Percentiles rank a stretch among this genome's conserved stretches.
Evolutionary conservation across 2,888 invertebrate genomes (phyloP).

Genomic region (Tromatobia lineatoria): DNA sequence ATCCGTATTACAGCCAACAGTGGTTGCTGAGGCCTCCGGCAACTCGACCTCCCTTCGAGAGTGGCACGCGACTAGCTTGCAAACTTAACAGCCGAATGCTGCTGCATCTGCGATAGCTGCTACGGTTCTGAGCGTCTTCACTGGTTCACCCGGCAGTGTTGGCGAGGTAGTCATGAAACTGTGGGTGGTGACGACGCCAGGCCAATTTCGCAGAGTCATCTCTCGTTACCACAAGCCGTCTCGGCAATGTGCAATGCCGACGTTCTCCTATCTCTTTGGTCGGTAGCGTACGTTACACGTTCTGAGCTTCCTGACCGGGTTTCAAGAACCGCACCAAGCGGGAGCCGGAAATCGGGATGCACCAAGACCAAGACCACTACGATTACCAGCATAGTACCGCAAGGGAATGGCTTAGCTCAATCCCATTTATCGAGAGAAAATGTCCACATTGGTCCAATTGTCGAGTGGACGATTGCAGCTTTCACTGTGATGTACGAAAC

Average conservation of each 20-base stretch:
- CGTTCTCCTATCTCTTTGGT: constrained; percentile 28
- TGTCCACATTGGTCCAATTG: constrained; percentile 48
- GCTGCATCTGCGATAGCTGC: constrained; percentile 38
- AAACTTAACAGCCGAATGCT: constrained; percentile 69
- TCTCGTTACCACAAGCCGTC: constrained; percentile 57
- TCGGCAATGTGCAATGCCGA: constrained; percentile 53
- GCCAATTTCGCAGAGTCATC: constrained; percentile 70
- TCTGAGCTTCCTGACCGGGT: constrained; percentile 48
- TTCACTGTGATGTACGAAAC: background rate
- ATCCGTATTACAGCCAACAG: constrained; percentile 51
- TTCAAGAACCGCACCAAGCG: constrained; percentile 30
- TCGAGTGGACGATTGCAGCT: constrained; percentile 47
- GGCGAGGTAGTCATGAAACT: constrained; percentile 61
- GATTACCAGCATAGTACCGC: constrained; percentile 17
- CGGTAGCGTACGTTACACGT: constrained; percentile 39
- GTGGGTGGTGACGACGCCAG: constrained; percentile 52
- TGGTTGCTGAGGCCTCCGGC: constrained; percentile 44
- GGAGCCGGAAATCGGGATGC: constrained; percentile 54
- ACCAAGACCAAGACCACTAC: constrained; percentile 22
- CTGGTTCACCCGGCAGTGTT: constrained; percentile 21
- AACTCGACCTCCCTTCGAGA: constrained; percentile 74
- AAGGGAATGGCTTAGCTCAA: constrained; percentile 31
- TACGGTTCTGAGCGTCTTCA: constrained; percentile 29
- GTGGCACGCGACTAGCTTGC: constrained; percentile 69
- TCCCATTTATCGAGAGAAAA: constrained; percentile 49